A percentile compares a stretch with the other conserved stretches of the same genome.
Evolutionary conservation across 2,888 invertebrate species (phyloP).

Genomic region (Octodonta nipae): DNA sequence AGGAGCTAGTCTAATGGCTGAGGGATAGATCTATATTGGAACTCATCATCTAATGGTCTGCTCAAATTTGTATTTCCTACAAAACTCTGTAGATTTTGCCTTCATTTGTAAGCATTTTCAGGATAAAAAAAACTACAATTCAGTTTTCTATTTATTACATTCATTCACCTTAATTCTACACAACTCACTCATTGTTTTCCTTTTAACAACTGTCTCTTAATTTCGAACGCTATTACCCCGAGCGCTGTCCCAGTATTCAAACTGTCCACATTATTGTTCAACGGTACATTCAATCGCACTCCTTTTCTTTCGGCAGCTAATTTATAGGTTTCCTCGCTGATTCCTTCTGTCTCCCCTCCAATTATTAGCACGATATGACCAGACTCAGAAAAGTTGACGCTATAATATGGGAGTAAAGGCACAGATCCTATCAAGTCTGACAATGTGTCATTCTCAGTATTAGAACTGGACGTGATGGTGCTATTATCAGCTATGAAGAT

Average conservation of each 20-base stretch:
- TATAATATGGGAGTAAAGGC: slow-evolving; percentile 43
- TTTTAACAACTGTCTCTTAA: slow-evolving; percentile 45
- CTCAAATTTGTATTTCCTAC: no score
- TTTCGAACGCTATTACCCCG: slow-evolving; percentile 74
- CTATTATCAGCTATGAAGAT: slow-evolving; percentile 60
- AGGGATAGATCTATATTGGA: no score
- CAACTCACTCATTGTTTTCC: no score
- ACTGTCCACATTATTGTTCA: slow-evolving; percentile 65
- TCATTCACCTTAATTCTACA: no score
- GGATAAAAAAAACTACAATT: no score
- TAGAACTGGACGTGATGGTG: slow-evolving; percentile 15
- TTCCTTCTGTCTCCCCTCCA: slow-evolving; percentile 80
- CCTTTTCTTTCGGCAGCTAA: slow-evolving; percentile 47
- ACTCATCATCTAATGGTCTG: no score
- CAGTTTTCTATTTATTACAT: no score
- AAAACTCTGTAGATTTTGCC: no score
- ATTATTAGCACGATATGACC: slow-evolving; percentile 56
- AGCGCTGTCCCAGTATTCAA: slow-evolving; percentile 74
- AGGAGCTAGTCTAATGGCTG: no score
- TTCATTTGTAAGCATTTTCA: no score
- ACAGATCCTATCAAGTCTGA: slow-evolving; percentile 8
- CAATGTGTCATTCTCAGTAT: no score
- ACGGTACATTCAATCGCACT: slow-evolving; percentile 57
- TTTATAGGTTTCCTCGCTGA: slow-evolving; percentile 60
- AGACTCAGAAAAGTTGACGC: slow-evolving; percentile 41